phyloP scores from a whole-genome alignment of 2,888 invertebrate genomes.

The Lymantria monacha region DNA sequence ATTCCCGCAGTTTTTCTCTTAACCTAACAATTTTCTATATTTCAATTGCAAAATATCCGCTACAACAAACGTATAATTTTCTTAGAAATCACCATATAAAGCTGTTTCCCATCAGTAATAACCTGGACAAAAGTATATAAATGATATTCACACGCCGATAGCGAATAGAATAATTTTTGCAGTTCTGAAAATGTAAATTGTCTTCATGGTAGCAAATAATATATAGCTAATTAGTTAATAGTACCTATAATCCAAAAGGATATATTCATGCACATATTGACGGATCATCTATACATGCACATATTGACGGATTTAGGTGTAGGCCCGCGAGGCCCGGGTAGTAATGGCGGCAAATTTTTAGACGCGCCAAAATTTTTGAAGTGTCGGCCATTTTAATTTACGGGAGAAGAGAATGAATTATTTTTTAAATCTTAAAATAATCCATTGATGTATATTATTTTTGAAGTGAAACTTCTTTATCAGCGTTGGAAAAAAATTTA shows the following conservation, averaged over 20 bases:
- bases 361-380: too few species aligned
- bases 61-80: slow-evolving; percentile 30
- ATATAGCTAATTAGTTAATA: background rate
- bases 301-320: too few species aligned
- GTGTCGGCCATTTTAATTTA: too few species aligned
- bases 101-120: slow-evolving; percentile 28
- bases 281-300: too few species aligned
- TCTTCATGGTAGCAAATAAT: background rate
- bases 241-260: background rate
- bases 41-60: slow-evolving; percentile 35
- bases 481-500: too few species aligned
- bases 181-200: background rate
- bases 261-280: too few species aligned
- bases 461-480: too few species aligned
- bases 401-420: too few species aligned
- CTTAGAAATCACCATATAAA: slow-evolving; percentile 34
- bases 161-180: slow-evolving; percentile 19
- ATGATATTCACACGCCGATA: slow-evolving; percentile 46
- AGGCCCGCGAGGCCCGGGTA: too few species aligned
- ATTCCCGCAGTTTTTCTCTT: slow-evolving; percentile 13
- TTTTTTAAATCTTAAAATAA: too few species aligned
- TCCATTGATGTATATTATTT: too few species aligned
- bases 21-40: slow-evolving; percentile 9
- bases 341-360: too few species aligned
- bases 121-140: slow-evolving; percentile 28